Conservation (phyloP, 2,113 vertebrate species). For the Ia io region DNA sequence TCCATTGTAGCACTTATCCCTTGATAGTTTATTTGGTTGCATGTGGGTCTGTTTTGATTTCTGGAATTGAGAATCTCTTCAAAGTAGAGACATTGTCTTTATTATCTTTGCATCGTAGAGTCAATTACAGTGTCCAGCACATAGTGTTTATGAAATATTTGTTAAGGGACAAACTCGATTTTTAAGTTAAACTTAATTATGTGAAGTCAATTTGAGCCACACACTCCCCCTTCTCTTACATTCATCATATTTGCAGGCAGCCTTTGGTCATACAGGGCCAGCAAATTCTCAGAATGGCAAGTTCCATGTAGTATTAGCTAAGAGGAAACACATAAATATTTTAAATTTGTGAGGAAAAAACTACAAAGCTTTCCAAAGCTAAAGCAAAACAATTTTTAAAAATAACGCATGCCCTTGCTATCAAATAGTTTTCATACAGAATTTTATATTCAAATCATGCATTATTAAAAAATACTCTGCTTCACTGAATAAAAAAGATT, state of each 20-base stretch:
- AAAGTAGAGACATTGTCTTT: background rate
- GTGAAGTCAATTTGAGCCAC: background rate
- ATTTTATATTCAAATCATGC: conserved; percentile 32
- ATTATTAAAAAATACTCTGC: background rate
- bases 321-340: background rate
- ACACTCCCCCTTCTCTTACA: background rate
- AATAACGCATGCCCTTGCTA: background rate
- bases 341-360: background rate
- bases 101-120: background rate
- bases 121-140: background rate
- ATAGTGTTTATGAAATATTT: background rate
- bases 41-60: background rate
- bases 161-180: background rate
- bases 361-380: background rate
- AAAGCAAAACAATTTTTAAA: background rate
- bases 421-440: background rate
- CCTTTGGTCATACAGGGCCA: background rate
- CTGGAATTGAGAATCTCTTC: background rate
- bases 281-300: background rate
- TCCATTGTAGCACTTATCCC: background rate
- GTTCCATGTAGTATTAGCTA: conserved; percentile 12
- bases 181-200: conserved; percentile 29
- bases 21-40: background rate
- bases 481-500: background rate
- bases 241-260: background rate